Evolutionary conservation across 2,113 vertebrate species (phyloP), one percentile per base, ranked within the genome.

Genomic region (Neofelis nebulosa): DNA sequence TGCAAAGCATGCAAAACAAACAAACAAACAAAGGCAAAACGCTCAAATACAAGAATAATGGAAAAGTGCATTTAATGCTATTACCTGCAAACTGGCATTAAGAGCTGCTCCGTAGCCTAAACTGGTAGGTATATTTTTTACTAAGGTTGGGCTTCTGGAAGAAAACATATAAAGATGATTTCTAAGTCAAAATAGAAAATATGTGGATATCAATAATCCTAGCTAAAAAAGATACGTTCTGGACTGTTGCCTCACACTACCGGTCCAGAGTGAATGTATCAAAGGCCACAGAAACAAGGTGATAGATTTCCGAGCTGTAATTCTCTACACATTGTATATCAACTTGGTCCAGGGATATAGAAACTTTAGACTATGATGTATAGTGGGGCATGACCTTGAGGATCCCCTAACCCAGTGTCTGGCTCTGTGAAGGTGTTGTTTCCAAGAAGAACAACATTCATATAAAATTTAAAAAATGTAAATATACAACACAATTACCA

Each of bases 11-110:
- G 83, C 50, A 15, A 18, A n/a, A 97, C 69, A 63, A 86, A 89
- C 57, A 61, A 78, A 66, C 91, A 5, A 50, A 66, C 52, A 85
- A 50, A 89, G 4, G 23, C 48, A n/a, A 97, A 57, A 61, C 31
- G 85, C 89, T 36, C 21, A 92, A 11, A 48, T 14, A 29, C 7
- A 97, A 96, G 33, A 69, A 63, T 36, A 93, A 52, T 45, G 5
- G 94, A 31, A 98, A 98, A 73, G 19, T 96, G 52, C 55, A 89
- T 84, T 88, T 89, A 85, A 78, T 38, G 92, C 68, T 85, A 97
- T 99, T 99, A 99, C 99, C 99, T 99, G 99, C 99, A 99, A 99
- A 98, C 99, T 99, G 98, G 99, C 99, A 95, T 99, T 99, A 97
- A 99, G 99, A 98, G 99, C 99, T 97, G 99, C 99, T 99, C 99